Conservation (phyloP, 2,888 invertebrate species). For the Lottia scabra region DNA sequence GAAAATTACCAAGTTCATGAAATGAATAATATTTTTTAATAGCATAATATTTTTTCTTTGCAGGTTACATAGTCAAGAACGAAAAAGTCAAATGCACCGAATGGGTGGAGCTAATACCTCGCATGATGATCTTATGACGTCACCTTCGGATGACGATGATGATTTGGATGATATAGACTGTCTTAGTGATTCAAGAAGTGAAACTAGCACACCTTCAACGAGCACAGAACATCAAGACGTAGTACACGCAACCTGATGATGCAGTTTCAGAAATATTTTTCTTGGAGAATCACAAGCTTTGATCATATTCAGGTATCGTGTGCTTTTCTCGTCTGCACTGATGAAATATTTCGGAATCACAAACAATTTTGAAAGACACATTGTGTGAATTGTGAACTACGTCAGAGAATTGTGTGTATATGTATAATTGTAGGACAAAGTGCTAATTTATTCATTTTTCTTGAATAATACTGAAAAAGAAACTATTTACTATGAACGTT, state of each 20-base stretch:
- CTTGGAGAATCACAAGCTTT: constrained; percentile 15
- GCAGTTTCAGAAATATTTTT: not conserved
- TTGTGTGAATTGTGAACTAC: constrained; percentile 1
- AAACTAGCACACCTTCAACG: constrained; percentile 22
- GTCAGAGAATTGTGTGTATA: not conserved
- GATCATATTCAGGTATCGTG: constrained; percentile 17
- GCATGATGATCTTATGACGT: constrained; percentile 2
- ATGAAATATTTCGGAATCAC: not conserved
- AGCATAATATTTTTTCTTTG: not conserved
- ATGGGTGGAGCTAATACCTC: not conserved
- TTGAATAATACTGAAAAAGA: not conserved
- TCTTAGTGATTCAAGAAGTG: constrained; percentile 21
- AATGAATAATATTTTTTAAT: not conserved
- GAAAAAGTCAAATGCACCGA: not conserved
- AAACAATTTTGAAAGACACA: not conserved
- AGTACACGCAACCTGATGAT: constrained; percentile 18
- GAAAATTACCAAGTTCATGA: too few relatives aligned
- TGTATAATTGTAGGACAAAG: not conserved
- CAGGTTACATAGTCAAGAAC: constrained; percentile 5
- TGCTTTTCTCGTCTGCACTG: constrained; percentile 9
- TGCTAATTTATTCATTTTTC: not conserved
- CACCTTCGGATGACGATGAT: constrained; percentile 10
- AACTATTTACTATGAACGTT: too few relatives aligned
- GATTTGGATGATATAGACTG: constrained; percentile 14
- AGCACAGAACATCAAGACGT: constrained; percentile 22